Percentiles rank a stretch among this genome's conserved stretches.
Conservation (phyloP, 2,888 invertebrate genomes). For the Julus scandinavius region DNA sequence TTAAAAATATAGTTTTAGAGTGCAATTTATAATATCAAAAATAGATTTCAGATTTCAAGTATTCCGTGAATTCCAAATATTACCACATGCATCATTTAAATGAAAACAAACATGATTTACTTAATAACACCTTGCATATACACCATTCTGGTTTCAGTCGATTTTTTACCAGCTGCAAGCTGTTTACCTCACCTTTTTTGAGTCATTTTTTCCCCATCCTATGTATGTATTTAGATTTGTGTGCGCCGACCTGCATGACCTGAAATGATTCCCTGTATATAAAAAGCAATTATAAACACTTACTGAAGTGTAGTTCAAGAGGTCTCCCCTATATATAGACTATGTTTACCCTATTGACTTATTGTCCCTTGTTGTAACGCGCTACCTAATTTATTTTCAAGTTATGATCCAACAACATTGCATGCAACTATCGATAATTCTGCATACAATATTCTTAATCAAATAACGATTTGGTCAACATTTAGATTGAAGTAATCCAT, state of each 20-base stretch:
- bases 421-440: neutral
- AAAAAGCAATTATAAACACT: slow-evolving; percentile 35
- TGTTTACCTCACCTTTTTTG: neutral
- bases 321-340: neutral
- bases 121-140: neutral
- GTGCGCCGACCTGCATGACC: slow-evolving; percentile 6
- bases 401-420: neutral
- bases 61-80: too few species aligned
- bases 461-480: neutral
- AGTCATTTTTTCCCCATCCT: neutral
- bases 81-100: too few species aligned
- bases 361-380: neutral
- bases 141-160: neutral
- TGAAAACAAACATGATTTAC: neutral
- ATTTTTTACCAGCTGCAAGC: neutral
- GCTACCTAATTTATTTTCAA: slow-evolving; percentile 9
- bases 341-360: slow-evolving; percentile 4
- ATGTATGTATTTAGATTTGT: slow-evolving; percentile 15
- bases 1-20: too few species aligned
- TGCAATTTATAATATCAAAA: too few species aligned
- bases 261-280: slow-evolving; percentile 3
- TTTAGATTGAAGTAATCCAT: too few species aligned
- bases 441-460: neutral
- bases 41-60: too few species aligned
- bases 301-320: slow-evolving; percentile 29